Evolutionary conservation across 2,797 vertebrate species (phyloP).

Genomic region (Aeoliscus strigatus): DNA sequence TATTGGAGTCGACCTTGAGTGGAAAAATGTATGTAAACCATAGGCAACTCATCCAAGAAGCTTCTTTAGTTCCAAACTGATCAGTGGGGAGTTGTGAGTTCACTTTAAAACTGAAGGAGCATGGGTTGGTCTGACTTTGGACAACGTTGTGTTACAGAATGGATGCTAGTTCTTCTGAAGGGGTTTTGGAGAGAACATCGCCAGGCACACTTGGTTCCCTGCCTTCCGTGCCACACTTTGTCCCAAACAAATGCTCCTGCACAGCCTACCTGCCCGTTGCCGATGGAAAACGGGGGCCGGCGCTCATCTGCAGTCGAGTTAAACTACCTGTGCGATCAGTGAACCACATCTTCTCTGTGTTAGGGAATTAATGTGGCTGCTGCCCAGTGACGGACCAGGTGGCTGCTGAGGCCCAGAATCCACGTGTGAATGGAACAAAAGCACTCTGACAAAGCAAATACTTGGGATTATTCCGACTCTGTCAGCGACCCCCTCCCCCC

Average conservation of each 20-base stretch:
- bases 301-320: conserved; percentile 49
- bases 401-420: conserved; percentile 40
- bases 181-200: conserved; percentile 46
- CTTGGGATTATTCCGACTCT: conserved; percentile 58
- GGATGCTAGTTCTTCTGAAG: conserved; percentile 23
- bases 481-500: conserved; percentile 36
- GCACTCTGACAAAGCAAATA: conserved; percentile 48
- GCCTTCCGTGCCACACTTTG: conserved; percentile 49
- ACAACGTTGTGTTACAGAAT: conserved; percentile 12
- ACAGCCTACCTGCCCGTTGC: conserved; percentile 49
- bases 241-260: conserved; percentile 63
- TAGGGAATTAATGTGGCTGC: conserved; percentile 65
- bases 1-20: too few species aligned
- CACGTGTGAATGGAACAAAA: conserved; percentile 60
- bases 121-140: too few species aligned
- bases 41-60: too few species aligned
- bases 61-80: too few species aligned
- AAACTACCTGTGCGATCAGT: conserved; percentile 45
- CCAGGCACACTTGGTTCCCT: conserved; percentile 39
- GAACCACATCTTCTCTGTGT: conserved; percentile 39
- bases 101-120: too few species aligned
- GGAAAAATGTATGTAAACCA: too few species aligned
- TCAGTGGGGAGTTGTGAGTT: too few species aligned
- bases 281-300: conserved; percentile 64
- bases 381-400: conserved; percentile 40